A percentile compares a stretch with the other conserved stretches of the same genome.
These are phyloP conservation scores for Dicerorhinus sumatrensis DNA, from an alignment of 2,113 vertebrate species.

Conservation along the genomic window DNA sequence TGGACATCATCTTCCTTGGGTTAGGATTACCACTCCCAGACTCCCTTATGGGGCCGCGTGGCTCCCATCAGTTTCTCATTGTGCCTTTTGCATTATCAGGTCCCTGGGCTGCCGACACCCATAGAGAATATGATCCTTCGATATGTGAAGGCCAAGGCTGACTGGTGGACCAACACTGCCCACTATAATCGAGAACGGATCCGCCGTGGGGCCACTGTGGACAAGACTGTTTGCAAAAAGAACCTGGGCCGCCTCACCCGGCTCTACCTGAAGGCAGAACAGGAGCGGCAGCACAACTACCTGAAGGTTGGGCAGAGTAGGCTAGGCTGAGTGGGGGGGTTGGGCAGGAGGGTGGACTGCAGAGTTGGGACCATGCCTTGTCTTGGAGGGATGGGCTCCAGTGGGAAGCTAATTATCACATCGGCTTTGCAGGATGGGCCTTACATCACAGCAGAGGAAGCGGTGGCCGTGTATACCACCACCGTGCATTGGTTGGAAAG, in stretches of 20 bases:
- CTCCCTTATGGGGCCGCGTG: fast-evolving
- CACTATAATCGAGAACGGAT: slow-evolving; percentile 99
- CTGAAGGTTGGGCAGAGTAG: slow-evolving; percentile 91
- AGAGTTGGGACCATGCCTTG: neutral
- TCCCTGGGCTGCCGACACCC: slow-evolving; percentile 97
- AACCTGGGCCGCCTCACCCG: slow-evolving; percentile 97
- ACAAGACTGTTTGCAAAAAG: slow-evolving; percentile 99
- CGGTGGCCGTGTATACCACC: slow-evolving; percentile 99
- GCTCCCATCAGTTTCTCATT: neutral
- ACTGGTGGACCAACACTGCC: slow-evolving; percentile 99
- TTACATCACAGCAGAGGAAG: slow-evolving; percentile 99
- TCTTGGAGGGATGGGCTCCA: neutral
- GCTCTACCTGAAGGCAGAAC: slow-evolving; percentile 98
- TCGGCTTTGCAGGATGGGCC: slow-evolving; percentile 93
- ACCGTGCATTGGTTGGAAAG: slow-evolving; percentile 99
- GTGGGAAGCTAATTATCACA: neutral
- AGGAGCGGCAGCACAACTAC: slow-evolving; percentile 99
- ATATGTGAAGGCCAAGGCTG: slow-evolving; percentile 99
- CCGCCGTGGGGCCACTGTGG: slow-evolving; percentile 98
- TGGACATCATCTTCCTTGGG: neutral
- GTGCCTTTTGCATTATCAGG: slow-evolving; percentile 84
- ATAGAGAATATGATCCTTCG: slow-evolving; percentile 99
- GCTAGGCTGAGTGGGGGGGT: neutral
- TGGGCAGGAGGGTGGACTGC: neutral
- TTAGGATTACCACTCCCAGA: neutral